These are phyloP conservation scores for Oreochromis aureus DNA, from an alignment of 2,113 vertebrate genomes.

Conservation along the genomic window DNA sequence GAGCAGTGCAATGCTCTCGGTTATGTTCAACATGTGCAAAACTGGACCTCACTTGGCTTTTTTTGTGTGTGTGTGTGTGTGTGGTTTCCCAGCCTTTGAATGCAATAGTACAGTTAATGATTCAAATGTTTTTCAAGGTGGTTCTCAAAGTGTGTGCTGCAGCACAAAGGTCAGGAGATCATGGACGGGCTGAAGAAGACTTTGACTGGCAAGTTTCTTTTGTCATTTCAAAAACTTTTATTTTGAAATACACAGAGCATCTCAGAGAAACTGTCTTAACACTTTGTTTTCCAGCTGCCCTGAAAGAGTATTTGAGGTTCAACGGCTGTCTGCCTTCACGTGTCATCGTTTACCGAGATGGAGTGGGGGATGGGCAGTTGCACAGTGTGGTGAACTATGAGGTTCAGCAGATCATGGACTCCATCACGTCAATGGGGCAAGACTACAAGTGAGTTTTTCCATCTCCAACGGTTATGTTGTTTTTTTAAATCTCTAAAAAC, in stretches of 20 bases:
- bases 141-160: slow-evolving; percentile 90
- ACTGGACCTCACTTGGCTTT: background rate
- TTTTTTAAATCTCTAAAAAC: background rate
- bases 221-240: background rate
- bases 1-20: background rate
- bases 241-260: too few relatives aligned
- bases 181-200: slow-evolving; percentile 88
- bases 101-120: background rate
- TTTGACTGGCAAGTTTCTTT: slow-evolving; percentile 72
- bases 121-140: slow-evolving; percentile 71
- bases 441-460: slow-evolving; percentile 79
- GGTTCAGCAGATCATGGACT: slow-evolving; percentile 85
- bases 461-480: background rate
- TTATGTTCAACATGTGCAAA: background rate
- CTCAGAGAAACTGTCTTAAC: background rate
- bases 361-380: slow-evolving; percentile 92
- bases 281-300: slow-evolving; percentile 69
- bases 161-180: slow-evolving; percentile 86
- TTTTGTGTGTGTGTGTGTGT: background rate
- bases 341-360: slow-evolving; percentile 90
- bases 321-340: slow-evolving; percentile 83
- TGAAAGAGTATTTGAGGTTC: slow-evolving; percentile 78
- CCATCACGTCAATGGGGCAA: slow-evolving; percentile 76
- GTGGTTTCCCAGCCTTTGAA: background rate
- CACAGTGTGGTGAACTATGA: slow-evolving; percentile 85